These are phyloP conservation scores for Callosobruchus maculatus DNA, from an alignment of 2,888 invertebrate species.

Conservation along the genomic window DNA sequence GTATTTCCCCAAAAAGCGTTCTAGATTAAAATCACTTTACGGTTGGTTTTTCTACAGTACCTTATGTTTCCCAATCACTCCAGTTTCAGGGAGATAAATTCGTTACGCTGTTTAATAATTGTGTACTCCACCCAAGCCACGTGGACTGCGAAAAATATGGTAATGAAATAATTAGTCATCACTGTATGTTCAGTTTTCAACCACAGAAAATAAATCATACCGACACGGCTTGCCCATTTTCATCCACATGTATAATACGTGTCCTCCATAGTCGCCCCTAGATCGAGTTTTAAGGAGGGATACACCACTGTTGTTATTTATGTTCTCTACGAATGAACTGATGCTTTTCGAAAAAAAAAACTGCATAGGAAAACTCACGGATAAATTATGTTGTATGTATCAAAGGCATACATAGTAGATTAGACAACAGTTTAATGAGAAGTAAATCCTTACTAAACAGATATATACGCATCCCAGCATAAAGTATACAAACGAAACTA, in stretches of 20 bases:
- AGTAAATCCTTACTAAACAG: no score
- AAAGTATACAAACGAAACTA: no score
- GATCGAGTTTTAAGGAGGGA: not conserved
- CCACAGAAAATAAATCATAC: not conserved
- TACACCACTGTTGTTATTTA: not conserved
- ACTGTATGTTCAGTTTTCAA: not conserved
- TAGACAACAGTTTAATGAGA: no score
- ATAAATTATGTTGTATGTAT: no score
- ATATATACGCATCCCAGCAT: no score
- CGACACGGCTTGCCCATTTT: not conserved
- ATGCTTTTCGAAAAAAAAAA: no score
- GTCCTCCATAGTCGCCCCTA: not conserved
- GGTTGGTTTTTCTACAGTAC: no score
- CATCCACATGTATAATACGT: not conserved
- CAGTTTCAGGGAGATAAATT: not conserved
- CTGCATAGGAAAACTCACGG: no score
- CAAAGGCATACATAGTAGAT: no score
- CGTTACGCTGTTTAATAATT: not conserved
- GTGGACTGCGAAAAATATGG: not conserved
- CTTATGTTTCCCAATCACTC: not conserved
- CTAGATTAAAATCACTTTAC: no score
- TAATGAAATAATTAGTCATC: not conserved
- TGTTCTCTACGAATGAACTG: no score
- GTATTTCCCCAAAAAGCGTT: no score
- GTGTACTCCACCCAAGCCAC: not conserved